Percentiles rank a stretch among this genome's conserved stretches.
Conservation (phyloP, 2,797 vertebrate genomes). For the Luscinia megarhynchos region DNA sequence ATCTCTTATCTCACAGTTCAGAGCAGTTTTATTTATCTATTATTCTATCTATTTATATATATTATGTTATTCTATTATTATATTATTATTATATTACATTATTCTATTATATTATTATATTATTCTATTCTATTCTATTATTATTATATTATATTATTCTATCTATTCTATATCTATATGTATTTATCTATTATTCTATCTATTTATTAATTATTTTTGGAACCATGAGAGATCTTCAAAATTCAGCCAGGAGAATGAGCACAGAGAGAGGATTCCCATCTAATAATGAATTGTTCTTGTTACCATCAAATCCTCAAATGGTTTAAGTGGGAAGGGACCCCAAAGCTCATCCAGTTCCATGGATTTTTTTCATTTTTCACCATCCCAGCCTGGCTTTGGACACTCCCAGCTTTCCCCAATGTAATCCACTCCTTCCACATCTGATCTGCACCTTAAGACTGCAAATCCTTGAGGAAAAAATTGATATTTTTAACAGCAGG, state of each 20-base stretch:
- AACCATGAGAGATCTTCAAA: background rate
- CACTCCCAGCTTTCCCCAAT: background rate
- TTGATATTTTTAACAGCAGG: background rate
- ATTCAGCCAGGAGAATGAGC: background rate
- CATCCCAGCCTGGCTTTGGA: background rate
- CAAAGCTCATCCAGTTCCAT: background rate
- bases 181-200: no score
- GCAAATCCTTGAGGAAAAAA: background rate
- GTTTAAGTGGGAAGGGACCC: background rate
- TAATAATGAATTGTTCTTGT: rapidly evolving
- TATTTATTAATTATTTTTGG: background rate
- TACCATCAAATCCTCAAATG: background rate
- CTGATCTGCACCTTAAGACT: background rate
- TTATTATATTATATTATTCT: no score
- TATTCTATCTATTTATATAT: no score
- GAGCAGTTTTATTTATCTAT: background rate
- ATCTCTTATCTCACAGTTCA: background rate
- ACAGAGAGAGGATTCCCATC: background rate
- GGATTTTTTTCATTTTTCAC: background rate
- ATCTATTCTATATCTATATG: no score
- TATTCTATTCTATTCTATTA: no score
- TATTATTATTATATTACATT: no score
- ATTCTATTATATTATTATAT: no score
- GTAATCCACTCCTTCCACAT: background rate
- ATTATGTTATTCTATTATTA: no score